Percentiles rank a stretch among this genome's conserved stretches.
phyloP scores from a whole-genome alignment of 2,888 invertebrate species.

The Amiota minor region DNA sequence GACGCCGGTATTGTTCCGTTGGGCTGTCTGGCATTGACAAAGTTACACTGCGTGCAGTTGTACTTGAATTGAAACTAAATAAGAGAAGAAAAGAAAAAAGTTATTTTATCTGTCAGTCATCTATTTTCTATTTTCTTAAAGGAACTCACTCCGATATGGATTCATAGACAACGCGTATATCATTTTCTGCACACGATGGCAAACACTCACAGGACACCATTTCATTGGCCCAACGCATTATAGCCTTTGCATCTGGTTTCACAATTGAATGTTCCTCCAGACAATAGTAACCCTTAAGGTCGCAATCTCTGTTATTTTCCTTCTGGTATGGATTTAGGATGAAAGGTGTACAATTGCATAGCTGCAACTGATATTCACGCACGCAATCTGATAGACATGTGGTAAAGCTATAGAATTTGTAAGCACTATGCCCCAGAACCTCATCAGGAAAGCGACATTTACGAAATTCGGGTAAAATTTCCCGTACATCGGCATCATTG shows the following conservation, averaged over 20 bases:
- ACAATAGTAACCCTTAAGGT: conserved; percentile 78
- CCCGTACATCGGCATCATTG: conserved; percentile 78
- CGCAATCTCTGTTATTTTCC: conserved; percentile 73
- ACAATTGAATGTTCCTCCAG: conserved; percentile 70
- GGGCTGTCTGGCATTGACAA: conserved; percentile 68
- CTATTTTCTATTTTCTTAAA: too few relatives aligned
- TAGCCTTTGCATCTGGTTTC: conserved; percentile 73
- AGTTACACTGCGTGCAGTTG: conserved; percentile 51
- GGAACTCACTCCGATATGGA: conserved; percentile 46
- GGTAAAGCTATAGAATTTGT: conserved; percentile 81
- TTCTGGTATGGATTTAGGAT: conserved; percentile 78
- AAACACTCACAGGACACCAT: conserved; percentile 76
- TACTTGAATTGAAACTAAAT: conserved; percentile 40
- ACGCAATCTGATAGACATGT: conserved; percentile 82
- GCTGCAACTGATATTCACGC: conserved; percentile 76
- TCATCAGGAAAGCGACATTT: conserved; percentile 83
- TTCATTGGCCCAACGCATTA: conserved; percentile 65
- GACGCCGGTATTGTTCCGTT: conserved; percentile 74
- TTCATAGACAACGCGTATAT: conserved; percentile 75
- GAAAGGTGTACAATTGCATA: conserved; percentile 80
- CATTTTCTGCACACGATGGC: conserved; percentile 82
- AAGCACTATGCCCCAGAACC: conserved; percentile 75
- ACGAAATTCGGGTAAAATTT: conserved; percentile 77
- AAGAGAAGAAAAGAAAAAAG: background rate
- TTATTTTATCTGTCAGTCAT: background rate